Base-by-base conservation (phyloP, 1,140 invertebrate genomes). In the Phortica variegata region DNA sequence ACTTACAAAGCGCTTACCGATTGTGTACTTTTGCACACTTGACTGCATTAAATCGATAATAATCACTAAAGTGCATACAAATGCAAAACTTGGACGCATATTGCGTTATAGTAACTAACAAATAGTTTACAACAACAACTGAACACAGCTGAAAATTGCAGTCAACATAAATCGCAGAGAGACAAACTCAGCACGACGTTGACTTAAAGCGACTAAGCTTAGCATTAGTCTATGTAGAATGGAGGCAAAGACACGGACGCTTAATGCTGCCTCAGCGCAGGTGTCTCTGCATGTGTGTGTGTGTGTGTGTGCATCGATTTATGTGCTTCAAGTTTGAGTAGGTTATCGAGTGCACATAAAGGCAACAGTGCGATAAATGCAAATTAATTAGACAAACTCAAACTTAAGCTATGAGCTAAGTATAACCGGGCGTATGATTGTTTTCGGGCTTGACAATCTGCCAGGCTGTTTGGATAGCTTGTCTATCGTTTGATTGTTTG, bases 351-450 rank as follows among this genome's bases (percentile, higher is more conserved):
- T 9, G 39, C 17, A 39, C 38, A 41, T 44, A 34, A 15, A 51
- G 44, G 40, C 36, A 36, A 16, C 18, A 50, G 29, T 49, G 47
- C 45, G 45, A 52, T 56, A 61, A 63, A 59, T 61, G 56, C 48
- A 63, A 61, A 63, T 61, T 61, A 63, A 63, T 63, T 61, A 61
- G 48, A 52, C 48, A 49, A 49, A 44, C 38, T 10, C 42, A 29
- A 34, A 42, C 40, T 45, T 42, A 37, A 36, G 23, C 23, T 26
- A 26, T 26, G 10, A 6, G 23, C 23, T 26, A 26, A 26, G 23
- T 26, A 26, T 10, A 26, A 26, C 23, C 5, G 23, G 5, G 23
- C 23, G 23, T 26, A 26, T 26, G 23, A 26, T 26, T 26, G 23
- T 6, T 26, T 26, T 26, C 10, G 23, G 5, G 23, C n/a, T n/a